Evolutionary conservation across 2,888 invertebrate genomes (phyloP).

Genomic region (Chelonus formosanus): DNA sequence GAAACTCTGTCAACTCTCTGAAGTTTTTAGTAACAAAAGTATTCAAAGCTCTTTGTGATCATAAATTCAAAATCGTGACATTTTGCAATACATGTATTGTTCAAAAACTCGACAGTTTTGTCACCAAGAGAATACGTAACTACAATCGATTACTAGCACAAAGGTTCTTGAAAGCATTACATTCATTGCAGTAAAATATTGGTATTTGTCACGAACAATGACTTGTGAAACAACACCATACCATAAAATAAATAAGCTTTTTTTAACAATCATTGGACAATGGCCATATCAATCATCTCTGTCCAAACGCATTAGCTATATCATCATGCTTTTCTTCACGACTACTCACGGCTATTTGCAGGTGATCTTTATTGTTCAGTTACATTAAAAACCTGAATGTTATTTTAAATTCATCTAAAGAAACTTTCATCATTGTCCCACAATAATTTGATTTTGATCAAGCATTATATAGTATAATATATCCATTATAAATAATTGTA

Average conservation of each 20-base stretch:
- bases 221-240: constrained; percentile 37
- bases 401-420: neutral
- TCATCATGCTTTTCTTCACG: constrained; percentile 40
- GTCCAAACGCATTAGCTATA: constrained; percentile 38
- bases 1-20: no score
- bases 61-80: constrained; percentile 16
- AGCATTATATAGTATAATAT: no score
- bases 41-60: constrained; percentile 7
- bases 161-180: neutral
- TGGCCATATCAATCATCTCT: constrained; percentile 48
- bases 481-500: no score
- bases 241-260: constrained; percentile 37
- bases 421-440: neutral
- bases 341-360: constrained; percentile 43
- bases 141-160: constrained; percentile 32
- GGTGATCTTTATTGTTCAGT: constrained; percentile 38
- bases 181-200: constrained; percentile 19
- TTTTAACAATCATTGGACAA: constrained; percentile 42
- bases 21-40: neutral
- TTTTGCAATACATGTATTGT: neutral
- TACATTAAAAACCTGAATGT: neutral
- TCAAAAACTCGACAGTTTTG: constrained; percentile 5
- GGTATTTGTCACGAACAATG: constrained; percentile 30
- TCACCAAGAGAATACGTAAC: constrained; percentile 39
- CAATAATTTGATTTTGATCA: no score